phyloP scores from a whole-genome alignment of 2,888 invertebrate genomes.

The Apocheima hispidaria region DNA sequence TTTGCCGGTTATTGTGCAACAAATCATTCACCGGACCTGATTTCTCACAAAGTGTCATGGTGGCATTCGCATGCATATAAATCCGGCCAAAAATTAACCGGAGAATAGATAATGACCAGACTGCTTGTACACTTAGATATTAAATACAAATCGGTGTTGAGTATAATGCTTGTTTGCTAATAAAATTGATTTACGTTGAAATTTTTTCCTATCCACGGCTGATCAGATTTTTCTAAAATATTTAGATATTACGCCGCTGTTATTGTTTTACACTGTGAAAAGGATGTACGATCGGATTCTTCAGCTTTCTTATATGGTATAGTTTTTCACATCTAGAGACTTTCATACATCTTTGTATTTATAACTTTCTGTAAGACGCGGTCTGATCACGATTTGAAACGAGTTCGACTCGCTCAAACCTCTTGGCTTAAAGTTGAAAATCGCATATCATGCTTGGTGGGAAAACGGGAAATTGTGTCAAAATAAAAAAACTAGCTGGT shows the following conservation, averaged over 20 bases:
- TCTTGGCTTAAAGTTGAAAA: too few species aligned
- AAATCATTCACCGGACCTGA: too few species aligned
- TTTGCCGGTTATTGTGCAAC: too few species aligned
- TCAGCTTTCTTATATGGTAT: neutral
- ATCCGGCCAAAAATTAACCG: slow-evolving; percentile 3
- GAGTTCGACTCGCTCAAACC: too few species aligned
- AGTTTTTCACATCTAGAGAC: too few species aligned
- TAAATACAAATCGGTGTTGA: slow-evolving; percentile 53
- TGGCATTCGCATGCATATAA: neutral
- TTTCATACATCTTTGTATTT: too few species aligned
- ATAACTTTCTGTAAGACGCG: too few species aligned
- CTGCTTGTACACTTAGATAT: slow-evolving; percentile 27
- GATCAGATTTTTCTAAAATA: slow-evolving; percentile 39
- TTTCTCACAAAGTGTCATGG: too few species aligned
- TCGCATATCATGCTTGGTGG: too few species aligned
- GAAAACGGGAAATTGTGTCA: too few species aligned
- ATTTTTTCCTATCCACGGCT: slow-evolving; percentile 49
- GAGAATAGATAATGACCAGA: neutral
- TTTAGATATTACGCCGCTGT: slow-evolving; percentile 26
- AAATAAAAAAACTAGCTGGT: too few species aligned
- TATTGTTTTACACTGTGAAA: slow-evolving; percentile 13
- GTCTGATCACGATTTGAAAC: too few species aligned
- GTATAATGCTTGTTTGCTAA: slow-evolving; percentile 61
- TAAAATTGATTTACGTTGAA: slow-evolving; percentile 59
- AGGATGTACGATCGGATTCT: neutral